These are phyloP conservation scores for Ladona fulva DNA, from an alignment of 1,140 invertebrate species.

Conservation along the genomic window DNA sequence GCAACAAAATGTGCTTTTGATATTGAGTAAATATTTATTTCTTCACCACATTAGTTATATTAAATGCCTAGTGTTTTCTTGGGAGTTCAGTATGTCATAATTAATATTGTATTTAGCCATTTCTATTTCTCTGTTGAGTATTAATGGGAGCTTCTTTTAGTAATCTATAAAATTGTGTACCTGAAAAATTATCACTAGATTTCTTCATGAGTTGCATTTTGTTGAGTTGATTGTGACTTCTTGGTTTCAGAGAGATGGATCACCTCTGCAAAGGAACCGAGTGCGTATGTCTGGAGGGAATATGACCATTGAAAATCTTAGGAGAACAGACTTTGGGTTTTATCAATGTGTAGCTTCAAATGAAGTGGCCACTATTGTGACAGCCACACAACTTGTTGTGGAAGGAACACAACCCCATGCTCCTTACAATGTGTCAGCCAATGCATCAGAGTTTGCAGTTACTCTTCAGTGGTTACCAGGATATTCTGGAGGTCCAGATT, in stretches of 20 bases:
- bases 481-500: conserved; percentile 88
- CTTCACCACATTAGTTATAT: no score
- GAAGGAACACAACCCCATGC: conserved; percentile 94
- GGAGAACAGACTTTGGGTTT: conserved; percentile 82
- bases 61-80: no score
- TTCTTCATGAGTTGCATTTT: no score
- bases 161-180: no score
- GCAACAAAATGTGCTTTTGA: no score
- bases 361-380: conserved; percentile 86
- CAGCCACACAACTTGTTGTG: conserved; percentile 81
- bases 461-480: conserved; percentile 86
- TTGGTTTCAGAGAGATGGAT: conserved; percentile 54
- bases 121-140: no score
- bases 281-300: conserved; percentile 73
- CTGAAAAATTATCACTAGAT: no score
- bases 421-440: conserved; percentile 85
- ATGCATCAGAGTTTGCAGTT: conserved; percentile 79
- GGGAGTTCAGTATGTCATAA: no score
- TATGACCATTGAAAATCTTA: conserved; percentile 80
- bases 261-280: conserved; percentile 67
- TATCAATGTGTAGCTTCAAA: conserved; percentile 93
- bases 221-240: no score
- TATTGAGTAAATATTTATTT: no score
- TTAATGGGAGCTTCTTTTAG: no score
- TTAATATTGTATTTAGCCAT: no score